phyloP scores from a whole-genome alignment of 2,113 vertebrate species.

The Cranoglanis bouderius region DNA sequence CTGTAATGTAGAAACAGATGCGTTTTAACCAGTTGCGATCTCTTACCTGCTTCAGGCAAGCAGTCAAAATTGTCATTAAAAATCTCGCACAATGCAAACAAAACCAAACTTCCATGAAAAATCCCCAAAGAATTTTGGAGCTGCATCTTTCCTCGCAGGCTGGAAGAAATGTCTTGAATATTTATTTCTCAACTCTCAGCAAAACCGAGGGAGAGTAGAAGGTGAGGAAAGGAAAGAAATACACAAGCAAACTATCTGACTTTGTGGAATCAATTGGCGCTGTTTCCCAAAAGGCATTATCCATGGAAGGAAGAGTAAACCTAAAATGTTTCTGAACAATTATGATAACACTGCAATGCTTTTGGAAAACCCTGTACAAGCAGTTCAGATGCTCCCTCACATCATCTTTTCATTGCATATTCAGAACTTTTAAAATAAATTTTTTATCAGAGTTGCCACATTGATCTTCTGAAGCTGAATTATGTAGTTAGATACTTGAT shows the following conservation, averaged over 20 bases:
- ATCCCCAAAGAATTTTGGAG: conserved; percentile 45
- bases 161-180: conserved; percentile 24
- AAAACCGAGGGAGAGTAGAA: conserved; percentile 16
- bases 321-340: neutral
- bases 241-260: conserved; percentile 34
- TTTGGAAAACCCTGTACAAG: neutral
- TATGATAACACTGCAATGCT: neutral
- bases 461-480: conserved; percentile 20
- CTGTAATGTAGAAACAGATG: conserved; percentile 62
- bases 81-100: conserved; percentile 63
- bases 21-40: conserved; percentile 60
- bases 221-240: conserved; percentile 37
- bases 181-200: conserved; percentile 40
- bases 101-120: conserved; percentile 56
- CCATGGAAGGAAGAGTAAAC: neutral
- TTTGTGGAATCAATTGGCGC: conserved; percentile 33
- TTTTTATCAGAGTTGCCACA: conserved; percentile 12
- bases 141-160: conserved; percentile 35
- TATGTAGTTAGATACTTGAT: neutral
- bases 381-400: neutral
- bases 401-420: conserved; percentile 23
- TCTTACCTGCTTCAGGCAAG: conserved; percentile 61
- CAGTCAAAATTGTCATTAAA: conserved; percentile 63
- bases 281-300: conserved; percentile 15
- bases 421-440: neutral